Percentiles rank a stretch among this genome's conserved stretches.
These are phyloP conservation scores for Oscheius sp. DNA, from an alignment of 2,888 invertebrate species.

Conservation along the genomic window DNA sequence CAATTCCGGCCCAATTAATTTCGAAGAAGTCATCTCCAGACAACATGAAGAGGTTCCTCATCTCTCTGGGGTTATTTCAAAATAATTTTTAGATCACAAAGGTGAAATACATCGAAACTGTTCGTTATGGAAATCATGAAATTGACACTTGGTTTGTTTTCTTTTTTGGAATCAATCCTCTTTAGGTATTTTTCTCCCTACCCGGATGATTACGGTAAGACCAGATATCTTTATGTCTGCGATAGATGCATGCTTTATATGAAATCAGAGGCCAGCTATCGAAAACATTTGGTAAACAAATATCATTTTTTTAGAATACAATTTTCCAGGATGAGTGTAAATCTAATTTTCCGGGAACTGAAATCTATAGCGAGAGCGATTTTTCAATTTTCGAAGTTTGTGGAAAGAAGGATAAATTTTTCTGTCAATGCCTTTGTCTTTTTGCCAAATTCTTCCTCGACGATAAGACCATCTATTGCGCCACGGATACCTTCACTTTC, in stretches of 20 bases:
- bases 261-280: not conserved
- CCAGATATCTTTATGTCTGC: slow-evolving; percentile 19
- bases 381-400: slow-evolving; percentile 19
- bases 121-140: slow-evolving; percentile 17
- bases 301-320: not conserved
- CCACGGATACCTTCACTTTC: slow-evolving; percentile 1
- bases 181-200: slow-evolving; percentile 30
- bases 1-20: not conserved
- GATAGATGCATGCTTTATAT: slow-evolving; percentile 10
- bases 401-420: slow-evolving; percentile 7
- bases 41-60: slow-evolving; percentile 6
- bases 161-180: not conserved
- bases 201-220: slow-evolving; percentile 14
- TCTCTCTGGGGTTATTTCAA: not conserved
- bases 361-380: slow-evolving; percentile 11
- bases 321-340: slow-evolving; percentile 16
- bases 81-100: slow-evolving; percentile 12
- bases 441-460: slow-evolving; percentile 30
- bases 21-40: not conserved
- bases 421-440: slow-evolving; percentile 25
- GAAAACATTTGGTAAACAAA: slow-evolving; percentile 16
- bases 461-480: slow-evolving; percentile 26
- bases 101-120: slow-evolving; percentile 21
- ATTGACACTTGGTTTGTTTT: slow-evolving; percentile 19
- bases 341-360: slow-evolving; percentile 1